These are phyloP conservation scores for Sarcophaga carnaria DNA, from an alignment of 2,888 invertebrate species.

Conservation along the genomic window DNA sequence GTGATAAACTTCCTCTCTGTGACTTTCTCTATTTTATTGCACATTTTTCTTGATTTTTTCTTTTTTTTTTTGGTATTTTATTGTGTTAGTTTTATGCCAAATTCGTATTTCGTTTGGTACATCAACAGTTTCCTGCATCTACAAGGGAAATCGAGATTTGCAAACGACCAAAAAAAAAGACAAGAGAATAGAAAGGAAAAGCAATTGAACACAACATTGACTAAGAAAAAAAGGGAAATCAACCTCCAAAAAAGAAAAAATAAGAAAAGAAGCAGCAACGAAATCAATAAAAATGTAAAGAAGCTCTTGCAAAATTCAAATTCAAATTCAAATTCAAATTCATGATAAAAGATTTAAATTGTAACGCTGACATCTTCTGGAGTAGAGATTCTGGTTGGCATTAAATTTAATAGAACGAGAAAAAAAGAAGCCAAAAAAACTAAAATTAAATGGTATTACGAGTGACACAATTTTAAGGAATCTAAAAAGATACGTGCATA, in stretches of 20 bases:
- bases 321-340: too few relatives aligned
- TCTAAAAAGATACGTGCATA: too few relatives aligned
- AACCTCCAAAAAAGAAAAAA: background rate
- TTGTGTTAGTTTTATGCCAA: conserved; percentile 15
- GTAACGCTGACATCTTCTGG: background rate
- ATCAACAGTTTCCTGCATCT: background rate
- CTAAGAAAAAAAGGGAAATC: conserved; percentile 5
- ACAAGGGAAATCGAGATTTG: conserved; percentile 14
- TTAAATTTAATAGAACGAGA: too few relatives aligned
- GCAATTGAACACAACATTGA: background rate
- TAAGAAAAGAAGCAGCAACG: background rate
- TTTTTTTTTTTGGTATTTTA: background rate
- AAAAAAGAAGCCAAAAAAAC: too few relatives aligned
- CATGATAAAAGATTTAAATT: background rate
- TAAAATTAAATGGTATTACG: too few relatives aligned
- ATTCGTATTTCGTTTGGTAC: background rate
- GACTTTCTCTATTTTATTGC: too few relatives aligned
- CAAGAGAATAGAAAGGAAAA: background rate
- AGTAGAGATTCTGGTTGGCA: too few relatives aligned
- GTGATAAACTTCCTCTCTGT: too few relatives aligned
- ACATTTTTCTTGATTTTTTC: background rate
- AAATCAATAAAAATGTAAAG: background rate
- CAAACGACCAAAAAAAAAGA: background rate
- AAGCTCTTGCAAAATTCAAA: background rate
- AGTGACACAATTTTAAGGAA: too few relatives aligned